Conservation (phyloP, 1,140 invertebrate species). For the Drosophila kanapiae region DNA sequence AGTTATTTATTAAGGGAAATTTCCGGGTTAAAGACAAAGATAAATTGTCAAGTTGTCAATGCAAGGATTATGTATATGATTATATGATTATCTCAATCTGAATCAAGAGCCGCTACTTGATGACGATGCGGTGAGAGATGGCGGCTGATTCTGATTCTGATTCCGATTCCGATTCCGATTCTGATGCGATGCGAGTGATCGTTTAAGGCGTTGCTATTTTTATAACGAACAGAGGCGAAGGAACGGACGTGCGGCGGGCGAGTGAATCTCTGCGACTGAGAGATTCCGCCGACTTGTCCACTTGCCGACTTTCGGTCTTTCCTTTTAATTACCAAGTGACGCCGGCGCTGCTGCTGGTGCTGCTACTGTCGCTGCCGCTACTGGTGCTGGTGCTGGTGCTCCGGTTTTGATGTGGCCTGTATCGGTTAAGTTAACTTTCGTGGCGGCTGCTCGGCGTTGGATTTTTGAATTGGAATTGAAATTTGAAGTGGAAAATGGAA, state of each 20-base stretch:
- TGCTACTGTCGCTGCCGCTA: constrained; percentile 46
- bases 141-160: constrained; percentile 1
- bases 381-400: constrained; percentile 40
- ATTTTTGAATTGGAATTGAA: constrained; percentile 22
- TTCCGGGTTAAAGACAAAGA: neutral
- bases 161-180: constrained; percentile 14
- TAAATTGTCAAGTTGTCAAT: neutral
- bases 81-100: constrained; percentile 16
- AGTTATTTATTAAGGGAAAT: neutral
- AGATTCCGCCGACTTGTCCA: constrained; percentile 21
- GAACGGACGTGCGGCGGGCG: constrained; percentile 49
- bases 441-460: constrained; percentile 25
- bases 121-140: constrained; percentile 4
- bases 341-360: constrained; percentile 29
- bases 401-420: constrained; percentile 38
- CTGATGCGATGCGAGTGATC: constrained; percentile 36
- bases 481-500: constrained; percentile 33
- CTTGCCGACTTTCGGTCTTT: constrained; percentile 45
- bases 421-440: constrained; percentile 49
- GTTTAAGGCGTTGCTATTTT: constrained; percentile 69
- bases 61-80: constrained; percentile 1
- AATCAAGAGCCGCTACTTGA: constrained; percentile 42
- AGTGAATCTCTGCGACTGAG: constrained; percentile 63
- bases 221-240: constrained; percentile 50
- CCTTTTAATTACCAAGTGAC: constrained; percentile 77